Base-by-base conservation (phyloP, 2,797 vertebrate species). In the Cyclopterus lumpus region DNA sequence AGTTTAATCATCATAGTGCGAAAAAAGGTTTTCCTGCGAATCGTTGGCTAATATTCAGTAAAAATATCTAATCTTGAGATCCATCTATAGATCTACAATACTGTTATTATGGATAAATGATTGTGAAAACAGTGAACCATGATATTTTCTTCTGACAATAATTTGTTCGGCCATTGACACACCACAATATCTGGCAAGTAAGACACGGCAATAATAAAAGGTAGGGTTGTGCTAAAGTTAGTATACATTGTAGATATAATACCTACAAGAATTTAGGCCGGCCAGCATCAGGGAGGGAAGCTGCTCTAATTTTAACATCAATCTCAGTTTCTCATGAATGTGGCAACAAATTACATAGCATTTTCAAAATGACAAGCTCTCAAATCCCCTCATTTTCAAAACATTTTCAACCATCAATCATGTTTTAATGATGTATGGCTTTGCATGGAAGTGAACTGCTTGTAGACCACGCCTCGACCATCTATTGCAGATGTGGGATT, bases 401-500 rank as follows among this genome's bases (percentile, higher is more conserved):
- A 26, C 15, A 72, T 30, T 40, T 75, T 16, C 54, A 72, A 34
- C 46, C 24, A 34, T 75, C 32, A 61, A 7, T 11, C 16, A 32
- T 46, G 44, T 61, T 63, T 71, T 59, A 58, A 60, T 62, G 20
- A 59, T 72, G 12, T 20, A 55, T 36, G 16, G 70, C 40, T 63
- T 40, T 40, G 30, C 24, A 42, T 18, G 36, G 9, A 66, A 61
- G 63, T 15, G 36, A 73, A 54, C 26, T 55, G 24, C 68, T 79
- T 55, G 28, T 44, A 51, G n/a, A 54, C 58, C 49, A 30, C n/a
- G 1, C 55, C 67, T 9, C 2, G 24, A 14, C 64, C 67, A 5
- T 54, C 28, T 28, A 42, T 18, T 72, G 51, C 55, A 70, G 51
- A 88, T 87, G 71, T 77, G 32, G 58, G 76, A 74, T 86, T 78